Conservation (phyloP, 2,797 vertebrate species). For the Malacoraja senta region DNA sequence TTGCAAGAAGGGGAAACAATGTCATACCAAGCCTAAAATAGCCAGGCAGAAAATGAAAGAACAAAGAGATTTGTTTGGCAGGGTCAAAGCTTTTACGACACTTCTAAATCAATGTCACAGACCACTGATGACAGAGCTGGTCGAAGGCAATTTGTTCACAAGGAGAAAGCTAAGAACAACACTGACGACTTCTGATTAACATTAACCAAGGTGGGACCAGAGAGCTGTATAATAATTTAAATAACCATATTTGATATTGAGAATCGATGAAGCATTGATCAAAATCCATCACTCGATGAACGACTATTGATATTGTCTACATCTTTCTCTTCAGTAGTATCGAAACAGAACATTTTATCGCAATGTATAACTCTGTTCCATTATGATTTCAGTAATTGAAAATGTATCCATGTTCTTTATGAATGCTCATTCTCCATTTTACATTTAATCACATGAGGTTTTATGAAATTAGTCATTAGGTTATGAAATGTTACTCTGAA, state of each 20-base stretch:
- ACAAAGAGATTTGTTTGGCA: slow-evolving; percentile 45
- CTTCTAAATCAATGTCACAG: slow-evolving; percentile 51
- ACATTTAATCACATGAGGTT: no score
- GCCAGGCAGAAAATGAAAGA: slow-evolving; percentile 48
- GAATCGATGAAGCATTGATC: not conserved
- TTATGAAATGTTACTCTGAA: not conserved
- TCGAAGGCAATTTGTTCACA: slow-evolving; percentile 39
- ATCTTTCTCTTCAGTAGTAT: not conserved
- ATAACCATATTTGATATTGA: not conserved
- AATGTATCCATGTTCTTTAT: not conserved
- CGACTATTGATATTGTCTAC: not conserved
- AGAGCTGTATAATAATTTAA: slow-evolving; percentile 29
- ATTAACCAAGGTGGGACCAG: not conserved
- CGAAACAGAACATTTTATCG: not conserved
- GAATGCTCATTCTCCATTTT: not conserved
- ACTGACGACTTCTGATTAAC: not conserved
- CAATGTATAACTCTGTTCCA: not conserved
- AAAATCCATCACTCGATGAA: not conserved
- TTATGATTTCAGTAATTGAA: not conserved
- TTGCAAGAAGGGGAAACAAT: slow-evolving; percentile 49
- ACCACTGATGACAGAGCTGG: slow-evolving; percentile 41
- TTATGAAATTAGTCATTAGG: not conserved
- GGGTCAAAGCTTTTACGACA: slow-evolving; percentile 48
- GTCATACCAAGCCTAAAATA: slow-evolving; percentile 49
- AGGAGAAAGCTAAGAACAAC: not conserved